Evolutionary conservation across 2,797 vertebrate genomes (phyloP).

Genomic region (Tokudaia tokunoshimensis): DNA sequence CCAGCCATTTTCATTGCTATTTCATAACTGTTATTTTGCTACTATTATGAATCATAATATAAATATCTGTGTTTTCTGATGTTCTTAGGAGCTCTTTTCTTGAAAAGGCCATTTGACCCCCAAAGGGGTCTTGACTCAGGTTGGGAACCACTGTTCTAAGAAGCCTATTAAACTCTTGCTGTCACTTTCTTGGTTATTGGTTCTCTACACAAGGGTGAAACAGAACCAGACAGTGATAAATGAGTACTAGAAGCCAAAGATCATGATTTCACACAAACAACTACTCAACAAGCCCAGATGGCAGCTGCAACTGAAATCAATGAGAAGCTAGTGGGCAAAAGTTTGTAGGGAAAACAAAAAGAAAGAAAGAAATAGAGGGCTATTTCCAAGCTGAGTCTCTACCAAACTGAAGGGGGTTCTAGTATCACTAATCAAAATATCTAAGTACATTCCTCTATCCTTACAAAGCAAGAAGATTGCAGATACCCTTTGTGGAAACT

Average conservation of each 20-base stretch:
- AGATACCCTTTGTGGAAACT: background rate
- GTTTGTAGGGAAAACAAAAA: background rate
- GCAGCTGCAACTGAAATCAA: background rate
- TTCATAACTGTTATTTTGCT: background rate
- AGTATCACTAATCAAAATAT: background rate
- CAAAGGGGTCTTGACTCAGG: background rate
- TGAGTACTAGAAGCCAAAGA: background rate
- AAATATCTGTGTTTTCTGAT: background rate
- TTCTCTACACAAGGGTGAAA: background rate
- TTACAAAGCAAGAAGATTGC: background rate
- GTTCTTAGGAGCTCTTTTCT: background rate
- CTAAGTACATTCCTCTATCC: background rate
- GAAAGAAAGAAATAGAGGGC: background rate
- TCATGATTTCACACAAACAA: background rate
- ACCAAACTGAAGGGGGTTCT: background rate
- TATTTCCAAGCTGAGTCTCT: background rate
- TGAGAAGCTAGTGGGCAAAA: background rate
- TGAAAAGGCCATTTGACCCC: background rate
- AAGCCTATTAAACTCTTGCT: slow-evolving; percentile 17
- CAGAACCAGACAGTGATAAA: background rate
- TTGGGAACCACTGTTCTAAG: slow-evolving; percentile 10
- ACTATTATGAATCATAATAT: background rate
- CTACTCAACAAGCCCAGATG: background rate
- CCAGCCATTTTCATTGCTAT: background rate
- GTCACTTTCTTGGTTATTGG: background rate